Percentiles rank a stretch among this genome's conserved stretches.
These are phyloP conservation scores for Paratrypauchen microcephalus DNA, from an alignment of 2,797 vertebrate genomes.

Conservation along the genomic window DNA sequence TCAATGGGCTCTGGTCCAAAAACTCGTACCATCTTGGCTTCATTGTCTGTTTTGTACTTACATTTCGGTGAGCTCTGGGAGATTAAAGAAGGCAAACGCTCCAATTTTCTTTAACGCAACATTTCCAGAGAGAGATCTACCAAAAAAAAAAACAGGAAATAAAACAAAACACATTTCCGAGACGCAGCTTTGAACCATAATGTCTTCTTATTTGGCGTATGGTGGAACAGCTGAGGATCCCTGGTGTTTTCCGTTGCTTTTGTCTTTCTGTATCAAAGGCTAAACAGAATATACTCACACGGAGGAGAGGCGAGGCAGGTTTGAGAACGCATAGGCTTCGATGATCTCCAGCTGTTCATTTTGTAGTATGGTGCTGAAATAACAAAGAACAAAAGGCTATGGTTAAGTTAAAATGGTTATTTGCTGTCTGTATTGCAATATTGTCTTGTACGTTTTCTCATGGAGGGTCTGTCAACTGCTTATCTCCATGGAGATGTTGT, in stretches of 20 bases:
- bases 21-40: neutral
- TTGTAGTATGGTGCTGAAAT: slow-evolving; percentile 55
- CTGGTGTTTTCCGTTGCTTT: slow-evolving; percentile 30
- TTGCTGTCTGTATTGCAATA: neutral
- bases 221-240: slow-evolving; percentile 9
- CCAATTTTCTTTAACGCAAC: slow-evolving; percentile 57
- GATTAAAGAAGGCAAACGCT: slow-evolving; percentile 69
- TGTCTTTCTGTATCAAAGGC: slow-evolving; percentile 49
- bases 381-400: neutral
- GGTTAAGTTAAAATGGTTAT: neutral
- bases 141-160: slow-evolving; percentile 22
- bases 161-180: neutral
- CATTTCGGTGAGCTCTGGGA: slow-evolving; percentile 70
- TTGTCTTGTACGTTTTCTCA: slow-evolving; percentile 30
- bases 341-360: slow-evolving; percentile 66
- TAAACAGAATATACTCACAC: slow-evolving; percentile 65
- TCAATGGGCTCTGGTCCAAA: neutral
- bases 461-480: too few species aligned
- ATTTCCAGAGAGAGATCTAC: slow-evolving; percentile 70
- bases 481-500: too few species aligned
- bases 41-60: slow-evolving; percentile 47
- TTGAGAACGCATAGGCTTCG: slow-evolving; percentile 56
- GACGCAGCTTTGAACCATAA: neutral
- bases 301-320: slow-evolving; percentile 57
- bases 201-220: slow-evolving; percentile 17